Base-by-base conservation (phyloP, 2,888 invertebrate species). In the Troilus luridus region DNA sequence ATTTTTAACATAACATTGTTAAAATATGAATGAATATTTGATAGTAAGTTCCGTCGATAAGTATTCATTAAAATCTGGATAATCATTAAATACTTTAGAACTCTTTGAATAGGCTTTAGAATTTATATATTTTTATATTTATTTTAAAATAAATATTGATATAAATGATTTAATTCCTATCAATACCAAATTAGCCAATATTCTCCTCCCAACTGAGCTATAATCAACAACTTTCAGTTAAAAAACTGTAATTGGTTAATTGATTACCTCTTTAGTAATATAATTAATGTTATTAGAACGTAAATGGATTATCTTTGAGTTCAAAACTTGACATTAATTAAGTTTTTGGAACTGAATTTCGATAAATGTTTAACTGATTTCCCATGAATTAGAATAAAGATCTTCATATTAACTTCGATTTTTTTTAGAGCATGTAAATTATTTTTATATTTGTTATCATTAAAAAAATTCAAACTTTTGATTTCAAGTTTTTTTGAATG, bases 191-290 rank as follows among this genome's bases (percentile, higher is more conserved):
- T 77, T 1, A 77, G 27, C 41, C 6, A 19, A 19, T 10, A 6
- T 77, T 19, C 72, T 41, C 41, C 72, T 19, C 72, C 17, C 41
- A 17, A 41, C 17, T 77, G 72, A 41, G 72, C 67, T 27, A 67
- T 67, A 14, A 67, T 77, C 41, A 17, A 41, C 27, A 27, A 24
- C 72, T 17, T 41, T 17, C 0, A 77, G 72, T 77, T 77, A 77
- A 77, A 77, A 41, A 77, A 77, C 72, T 77, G 72, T 77, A 77
- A 77, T 17, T 27, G 41, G 27, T 24, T 41, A 41, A 77, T 77
- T 41, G 24, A 77, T 77, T 41, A 77, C 17, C 17, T 41, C 41
- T 14, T 5, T 77, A 41, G 17, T 77, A 27, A 27, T 77, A 77
- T 72, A 77, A 77, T 41, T 77, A 77, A 77, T 77, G 27, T 41